Conservation (phyloP, 1,140 invertebrate species). For the Mylabris phalerata region DNA sequence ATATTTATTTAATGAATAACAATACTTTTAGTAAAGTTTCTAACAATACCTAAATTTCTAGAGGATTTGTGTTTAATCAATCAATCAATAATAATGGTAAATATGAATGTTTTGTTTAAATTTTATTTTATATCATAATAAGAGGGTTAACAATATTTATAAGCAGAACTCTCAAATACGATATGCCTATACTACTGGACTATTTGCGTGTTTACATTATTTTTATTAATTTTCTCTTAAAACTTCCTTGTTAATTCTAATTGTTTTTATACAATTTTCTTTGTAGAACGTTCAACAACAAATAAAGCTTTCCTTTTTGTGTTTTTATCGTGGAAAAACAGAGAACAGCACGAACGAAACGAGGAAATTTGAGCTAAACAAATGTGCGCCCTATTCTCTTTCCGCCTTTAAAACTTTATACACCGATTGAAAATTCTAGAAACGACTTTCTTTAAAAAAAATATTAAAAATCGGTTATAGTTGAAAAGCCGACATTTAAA, state of each 20-base stretch:
- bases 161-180: slow-evolving; percentile 27
- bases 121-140: too few relatives aligned
- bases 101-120: slow-evolving; percentile 2
- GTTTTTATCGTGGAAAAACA: neutral
- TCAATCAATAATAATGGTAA: slow-evolving; percentile 5
- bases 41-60: slow-evolving; percentile 23
- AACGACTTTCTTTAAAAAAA: too few relatives aligned
- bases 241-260: neutral
- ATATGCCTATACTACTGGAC: slow-evolving; percentile 28
- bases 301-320: neutral
- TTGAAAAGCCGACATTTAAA: too few relatives aligned
- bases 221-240: neutral
- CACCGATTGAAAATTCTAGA: too few relatives aligned
- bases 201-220: slow-evolving; percentile 14
- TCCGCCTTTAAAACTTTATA: too few relatives aligned
- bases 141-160: slow-evolving; percentile 24
- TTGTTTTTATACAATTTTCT: neutral
- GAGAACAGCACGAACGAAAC: neutral
- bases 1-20: slow-evolving; percentile 19
- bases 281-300: neutral
- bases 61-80: slow-evolving; percentile 23
- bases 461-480: too few relatives aligned
- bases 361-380: neutral
- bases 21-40: slow-evolving; percentile 24
- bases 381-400: slow-evolving; percentile 1